Conservation (phyloP, 1,140 invertebrate species). For the Bombus pascuorum region DNA sequence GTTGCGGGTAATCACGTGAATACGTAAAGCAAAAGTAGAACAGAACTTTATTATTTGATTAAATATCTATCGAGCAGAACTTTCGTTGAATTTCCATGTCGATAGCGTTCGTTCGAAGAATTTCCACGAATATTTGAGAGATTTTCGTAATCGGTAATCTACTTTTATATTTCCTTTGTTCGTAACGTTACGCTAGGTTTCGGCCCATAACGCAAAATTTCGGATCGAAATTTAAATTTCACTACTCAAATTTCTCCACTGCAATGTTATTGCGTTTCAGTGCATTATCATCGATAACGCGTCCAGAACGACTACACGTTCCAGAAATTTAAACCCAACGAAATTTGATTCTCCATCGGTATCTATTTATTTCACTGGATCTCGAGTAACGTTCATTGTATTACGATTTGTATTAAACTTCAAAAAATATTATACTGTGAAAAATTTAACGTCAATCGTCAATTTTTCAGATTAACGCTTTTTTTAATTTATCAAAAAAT, state of each 20-base stretch:
- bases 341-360: neutral
- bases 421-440: neutral
- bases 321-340: neutral
- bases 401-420: neutral
- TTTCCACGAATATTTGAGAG: too few species aligned
- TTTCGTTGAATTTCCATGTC: neutral
- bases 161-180: too few species aligned
- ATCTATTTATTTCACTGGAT: neutral
- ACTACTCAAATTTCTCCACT: too few species aligned
- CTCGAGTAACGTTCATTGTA: neutral
- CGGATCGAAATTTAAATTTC: neutral
- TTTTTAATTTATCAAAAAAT: too few species aligned
- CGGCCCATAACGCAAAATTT: too few species aligned
- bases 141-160: neutral
- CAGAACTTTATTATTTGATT: neutral
- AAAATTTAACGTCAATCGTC: neutral
- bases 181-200: too few species aligned
- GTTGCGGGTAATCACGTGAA: neutral
- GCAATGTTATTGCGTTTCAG: neutral
- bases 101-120: neutral
- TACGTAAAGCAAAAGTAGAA: neutral
- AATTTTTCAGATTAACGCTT: neutral
- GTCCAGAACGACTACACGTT: neutral
- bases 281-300: neutral
- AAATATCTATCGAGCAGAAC: neutral